Conservation (phyloP, 2,797 vertebrate species). For the Leptodactylus fallax region DNA sequence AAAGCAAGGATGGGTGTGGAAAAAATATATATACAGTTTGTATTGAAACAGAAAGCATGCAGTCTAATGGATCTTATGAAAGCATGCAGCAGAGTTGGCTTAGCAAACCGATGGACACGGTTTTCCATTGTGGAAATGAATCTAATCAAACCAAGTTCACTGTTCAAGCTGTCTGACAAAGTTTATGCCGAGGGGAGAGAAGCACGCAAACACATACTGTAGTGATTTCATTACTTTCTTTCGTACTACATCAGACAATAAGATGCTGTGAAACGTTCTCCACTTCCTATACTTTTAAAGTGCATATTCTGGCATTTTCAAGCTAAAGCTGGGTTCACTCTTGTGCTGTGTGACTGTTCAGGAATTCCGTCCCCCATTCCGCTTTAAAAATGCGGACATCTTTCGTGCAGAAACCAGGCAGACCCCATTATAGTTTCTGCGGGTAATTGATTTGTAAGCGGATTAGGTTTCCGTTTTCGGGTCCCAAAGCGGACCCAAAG, state of each 20-base stretch:
- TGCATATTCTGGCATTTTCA: no score
- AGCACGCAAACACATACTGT: conserved; percentile 72
- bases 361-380: no score
- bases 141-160: conserved; percentile 65
- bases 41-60: conserved; percentile 91
- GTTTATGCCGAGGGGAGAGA: background rate
- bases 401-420: no score
- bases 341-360: no score
- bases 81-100: conserved; percentile 98
- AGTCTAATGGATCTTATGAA: conserved; percentile 90
- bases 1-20: conserved; percentile 94
- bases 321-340: no score
- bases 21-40: conserved; percentile 83
- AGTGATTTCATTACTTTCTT: background rate
- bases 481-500: no score
- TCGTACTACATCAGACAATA: background rate
- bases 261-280: no score
- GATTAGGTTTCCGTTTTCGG: no score
- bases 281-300: no score
- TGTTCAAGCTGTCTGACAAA: conserved; percentile 93
- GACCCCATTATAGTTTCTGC: no score
- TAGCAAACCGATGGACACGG: conserved; percentile 82
- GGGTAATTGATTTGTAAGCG: no score
- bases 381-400: no score
- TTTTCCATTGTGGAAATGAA: conserved; percentile 71